Evolutionary conservation across 2,888 invertebrate species (phyloP), one percentile per base, ranked within the genome.

Genomic region (Phragmatobia fuliginosa): DNA sequence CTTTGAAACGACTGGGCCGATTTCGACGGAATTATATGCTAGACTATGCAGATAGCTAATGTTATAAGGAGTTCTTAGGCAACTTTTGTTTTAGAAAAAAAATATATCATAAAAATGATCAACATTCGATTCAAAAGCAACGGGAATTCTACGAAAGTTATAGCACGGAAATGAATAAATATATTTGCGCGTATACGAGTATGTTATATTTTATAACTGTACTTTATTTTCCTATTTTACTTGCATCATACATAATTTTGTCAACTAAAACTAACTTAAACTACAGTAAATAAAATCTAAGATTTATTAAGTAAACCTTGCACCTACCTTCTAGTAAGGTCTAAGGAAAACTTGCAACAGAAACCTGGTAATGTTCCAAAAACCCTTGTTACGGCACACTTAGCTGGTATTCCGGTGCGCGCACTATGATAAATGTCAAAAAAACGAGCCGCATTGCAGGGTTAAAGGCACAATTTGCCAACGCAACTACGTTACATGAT

Each of bases 301-400:
- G 25, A 25, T 52, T 25, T 52, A 11, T 25, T 41, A 18, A 41
- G 41, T 41, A 52, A 14, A 52, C n/a, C n/a, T n/a, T 49, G n/a
- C 10, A 49, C n/a, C 8, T 25, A 11, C 25, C 52, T 52, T 49
- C n/a, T 10, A 49, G 11, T 21, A 21, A 8, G n/a, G 32, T 38
- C 11, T n/a, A 31, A 31, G 25, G 7, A n/a, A 59, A 59, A 67
- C 32, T 56, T 59, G 7, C 65, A 52, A 64, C 72, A 78, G 73
- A 76, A 87, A 88, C 81, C 92, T 92, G 92, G 92, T 92, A 91
- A 90, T 88, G 93, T 92, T 93, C 92, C 94, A 93, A 92, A 93
- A 93, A 90, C 88, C 90, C 88, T 93, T n/a, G 92, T 92, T 91
- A 92, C 84, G 86, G 86, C 82, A 72, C 65, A 73, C 74, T 65